Conservation (phyloP, 2,113 vertebrate genomes). For the Podocnemis expansa region DNA sequence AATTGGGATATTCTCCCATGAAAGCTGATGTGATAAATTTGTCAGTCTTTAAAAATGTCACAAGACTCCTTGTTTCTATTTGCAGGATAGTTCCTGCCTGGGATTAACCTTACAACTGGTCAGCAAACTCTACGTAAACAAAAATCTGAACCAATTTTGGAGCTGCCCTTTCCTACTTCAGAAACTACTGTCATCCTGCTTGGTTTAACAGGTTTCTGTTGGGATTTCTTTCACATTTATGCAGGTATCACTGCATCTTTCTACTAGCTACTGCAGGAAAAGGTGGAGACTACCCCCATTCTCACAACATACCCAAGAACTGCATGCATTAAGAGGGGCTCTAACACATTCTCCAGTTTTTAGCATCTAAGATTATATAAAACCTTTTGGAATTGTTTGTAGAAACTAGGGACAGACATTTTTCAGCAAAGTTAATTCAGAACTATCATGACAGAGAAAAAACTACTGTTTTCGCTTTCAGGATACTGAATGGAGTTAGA, state of each 20-base stretch:
- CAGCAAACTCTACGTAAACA: background rate
- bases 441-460: background rate
- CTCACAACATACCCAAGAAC: background rate
- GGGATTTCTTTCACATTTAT: background rate
- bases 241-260: background rate
- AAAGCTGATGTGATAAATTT: too few species aligned
- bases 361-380: background rate
- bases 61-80: too few species aligned
- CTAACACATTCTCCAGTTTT: background rate
- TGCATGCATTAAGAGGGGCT: background rate
- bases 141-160: background rate
- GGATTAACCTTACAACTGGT: background rate
- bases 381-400: background rate
- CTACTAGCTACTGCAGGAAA: background rate
- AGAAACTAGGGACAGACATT: background rate
- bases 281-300: background rate
- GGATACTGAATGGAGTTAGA: background rate
- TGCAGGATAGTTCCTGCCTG: too few species aligned
- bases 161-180: background rate
- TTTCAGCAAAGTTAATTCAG: background rate
- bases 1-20: too few species aligned
- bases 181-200: background rate
- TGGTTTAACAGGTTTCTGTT: background rate
- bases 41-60: too few species aligned
- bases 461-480: background rate